These are phyloP conservation scores for Pterocles gutturalis DNA, from an alignment of 2,113 vertebrate genomes.

Conservation along the genomic window DNA sequence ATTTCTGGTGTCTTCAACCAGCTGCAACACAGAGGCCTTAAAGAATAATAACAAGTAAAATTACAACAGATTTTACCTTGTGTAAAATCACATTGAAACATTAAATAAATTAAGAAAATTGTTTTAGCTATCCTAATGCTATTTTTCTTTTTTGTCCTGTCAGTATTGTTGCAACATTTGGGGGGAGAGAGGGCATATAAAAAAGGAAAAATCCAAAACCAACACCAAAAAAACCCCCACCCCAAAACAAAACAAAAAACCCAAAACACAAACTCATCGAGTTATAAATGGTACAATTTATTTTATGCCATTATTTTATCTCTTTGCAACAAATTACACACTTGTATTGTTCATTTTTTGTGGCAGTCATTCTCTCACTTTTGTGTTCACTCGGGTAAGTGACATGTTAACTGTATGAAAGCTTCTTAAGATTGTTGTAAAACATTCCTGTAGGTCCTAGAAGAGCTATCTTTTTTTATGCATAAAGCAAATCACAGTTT, in stretches of 20 bases:
- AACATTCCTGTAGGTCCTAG: neutral
- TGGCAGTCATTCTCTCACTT: neutral
- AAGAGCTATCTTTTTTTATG: neutral
- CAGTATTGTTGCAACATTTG: neutral
- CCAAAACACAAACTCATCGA: neutral
- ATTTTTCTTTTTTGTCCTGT: neutral
- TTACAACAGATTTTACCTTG: neutral
- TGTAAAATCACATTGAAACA: neutral
- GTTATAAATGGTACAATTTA: slow-evolving; percentile 18
- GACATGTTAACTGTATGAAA: neutral
- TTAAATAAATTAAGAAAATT: neutral
- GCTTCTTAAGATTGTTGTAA: neutral
- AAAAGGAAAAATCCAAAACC: neutral
- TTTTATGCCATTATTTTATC: neutral
- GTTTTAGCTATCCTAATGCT: neutral
- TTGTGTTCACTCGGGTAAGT: neutral
- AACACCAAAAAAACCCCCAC: neutral
- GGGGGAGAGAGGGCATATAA: fast-evolving
- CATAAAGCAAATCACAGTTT: neutral
- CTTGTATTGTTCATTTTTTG: neutral
- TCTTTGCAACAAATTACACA: neutral
- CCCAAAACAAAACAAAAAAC: neutral
- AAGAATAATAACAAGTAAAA: neutral
- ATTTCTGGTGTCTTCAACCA: neutral
- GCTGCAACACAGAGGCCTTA: neutral